A percentile compares a stretch with the other conserved stretches of the same genome.
phyloP scores from a whole-genome alignment of 2,888 invertebrate genomes.

The Polydrusus cervinus region DNA sequence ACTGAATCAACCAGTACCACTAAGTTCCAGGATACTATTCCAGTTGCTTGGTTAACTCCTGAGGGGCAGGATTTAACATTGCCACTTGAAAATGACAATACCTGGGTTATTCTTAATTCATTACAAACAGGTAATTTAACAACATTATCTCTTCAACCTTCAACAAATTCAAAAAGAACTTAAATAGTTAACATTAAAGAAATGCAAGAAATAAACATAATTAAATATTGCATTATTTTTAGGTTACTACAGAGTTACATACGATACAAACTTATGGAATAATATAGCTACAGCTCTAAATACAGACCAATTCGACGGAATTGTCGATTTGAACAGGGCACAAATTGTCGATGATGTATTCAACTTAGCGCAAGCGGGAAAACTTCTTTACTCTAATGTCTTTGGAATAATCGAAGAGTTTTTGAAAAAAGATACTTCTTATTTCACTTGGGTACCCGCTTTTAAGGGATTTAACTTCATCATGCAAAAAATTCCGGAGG shows the following conservation, averaged over 20 bases:
- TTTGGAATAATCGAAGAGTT: constrained; percentile 78
- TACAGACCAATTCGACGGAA: constrained; percentile 69
- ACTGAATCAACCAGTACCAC: constrained; percentile 59
- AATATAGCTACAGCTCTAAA: constrained; percentile 73
- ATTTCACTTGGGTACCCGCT: constrained; percentile 84
- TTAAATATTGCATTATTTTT: constrained; percentile 55
- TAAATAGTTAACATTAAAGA: too few species aligned
- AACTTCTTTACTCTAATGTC: constrained; percentile 73
- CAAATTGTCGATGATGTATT: constrained; percentile 85
- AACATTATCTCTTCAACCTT: not conserved
- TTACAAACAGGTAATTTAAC: constrained; percentile 74
- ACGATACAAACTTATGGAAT: constrained; percentile 79
- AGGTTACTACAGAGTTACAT: constrained; percentile 79
- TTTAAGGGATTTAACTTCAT: constrained; percentile 58
- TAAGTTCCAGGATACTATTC: constrained; percentile 72
- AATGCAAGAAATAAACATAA: too few species aligned
- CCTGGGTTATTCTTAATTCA: constrained; percentile 78
- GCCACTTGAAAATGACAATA: constrained; percentile 36
- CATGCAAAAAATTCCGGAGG: constrained; percentile 49
- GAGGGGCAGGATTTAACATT: constrained; percentile 55
- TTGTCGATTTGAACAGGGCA: constrained; percentile 81
- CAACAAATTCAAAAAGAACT: too few species aligned
- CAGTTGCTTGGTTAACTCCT: constrained; percentile 72
- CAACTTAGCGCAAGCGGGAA: constrained; percentile 76
- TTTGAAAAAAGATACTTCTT: constrained; percentile 79